Conservation (phyloP, 2,113 vertebrate species). For the Gracilinanus agilis region DNA sequence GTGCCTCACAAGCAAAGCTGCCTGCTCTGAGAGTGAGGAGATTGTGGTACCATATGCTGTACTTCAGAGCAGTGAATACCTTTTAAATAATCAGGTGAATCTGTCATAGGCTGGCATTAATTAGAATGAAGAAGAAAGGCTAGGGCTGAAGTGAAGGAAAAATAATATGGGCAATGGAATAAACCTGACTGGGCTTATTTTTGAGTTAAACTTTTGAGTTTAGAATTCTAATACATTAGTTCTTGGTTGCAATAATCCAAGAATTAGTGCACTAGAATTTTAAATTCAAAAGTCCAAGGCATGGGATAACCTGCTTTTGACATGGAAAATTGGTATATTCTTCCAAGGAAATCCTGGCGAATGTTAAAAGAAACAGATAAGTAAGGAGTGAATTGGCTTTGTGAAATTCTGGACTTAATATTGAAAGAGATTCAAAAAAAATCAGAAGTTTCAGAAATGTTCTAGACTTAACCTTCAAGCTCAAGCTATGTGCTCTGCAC, state of each 20-base stretch:
- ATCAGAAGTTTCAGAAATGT: neutral
- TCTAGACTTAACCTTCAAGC: neutral
- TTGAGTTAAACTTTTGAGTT: too few species aligned
- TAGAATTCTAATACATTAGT: too few species aligned
- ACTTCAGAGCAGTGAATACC: rapidly evolving
- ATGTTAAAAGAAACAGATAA: neutral
- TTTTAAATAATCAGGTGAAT: neutral
- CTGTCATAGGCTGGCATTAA: neutral
- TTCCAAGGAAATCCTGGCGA: neutral
- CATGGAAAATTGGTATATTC: neutral
- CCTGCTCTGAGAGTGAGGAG: neutral
- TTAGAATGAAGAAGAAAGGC: slow-evolving; percentile 6
- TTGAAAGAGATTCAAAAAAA: neutral
- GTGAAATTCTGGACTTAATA: neutral
- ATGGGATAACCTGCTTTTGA: neutral
- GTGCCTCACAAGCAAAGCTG: neutral
- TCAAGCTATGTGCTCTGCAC: neutral
- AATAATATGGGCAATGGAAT: neutral
- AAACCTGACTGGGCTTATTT: neutral
- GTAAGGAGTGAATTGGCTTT: neutral
- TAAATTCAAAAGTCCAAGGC: neutral
- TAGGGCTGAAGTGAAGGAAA: neutral
- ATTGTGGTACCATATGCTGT: neutral
- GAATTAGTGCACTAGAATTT: too few species aligned
- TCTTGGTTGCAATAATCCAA: too few species aligned